These are phyloP conservation scores for Pollachius pollachius DNA, from an alignment of 2,113 vertebrate species.

Conservation along the genomic window DNA sequence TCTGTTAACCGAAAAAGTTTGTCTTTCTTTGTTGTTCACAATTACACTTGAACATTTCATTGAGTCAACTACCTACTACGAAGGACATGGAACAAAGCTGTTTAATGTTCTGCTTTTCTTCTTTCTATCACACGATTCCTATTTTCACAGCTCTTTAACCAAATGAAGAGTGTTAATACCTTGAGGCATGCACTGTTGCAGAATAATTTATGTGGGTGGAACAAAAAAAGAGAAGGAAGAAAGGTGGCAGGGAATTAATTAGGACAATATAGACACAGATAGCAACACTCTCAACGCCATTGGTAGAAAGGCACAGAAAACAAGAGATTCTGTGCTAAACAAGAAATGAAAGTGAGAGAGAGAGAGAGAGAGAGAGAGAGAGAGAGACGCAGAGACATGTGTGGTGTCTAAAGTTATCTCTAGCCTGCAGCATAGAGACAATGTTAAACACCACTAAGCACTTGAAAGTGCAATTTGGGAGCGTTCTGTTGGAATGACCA, in stretches of 20 bases:
- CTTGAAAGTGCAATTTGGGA: slow-evolving; percentile 47
- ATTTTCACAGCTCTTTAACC: slow-evolving; percentile 40
- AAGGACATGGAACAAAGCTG: no score
- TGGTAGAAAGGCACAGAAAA: slow-evolving; percentile 27
- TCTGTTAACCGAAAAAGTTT: no score
- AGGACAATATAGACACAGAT: slow-evolving; percentile 58
- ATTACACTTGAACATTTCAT: no score
- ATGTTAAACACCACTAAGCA: slow-evolving; percentile 60
- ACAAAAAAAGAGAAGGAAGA: slow-evolving; percentile 36
- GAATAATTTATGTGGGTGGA: slow-evolving; percentile 50
- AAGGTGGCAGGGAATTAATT: slow-evolving; percentile 65
- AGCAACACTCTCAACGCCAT: slow-evolving; percentile 43
- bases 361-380: slow-evolving; percentile 28
- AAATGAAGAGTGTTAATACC: slow-evolving; percentile 54
- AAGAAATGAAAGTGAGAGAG: background rate
- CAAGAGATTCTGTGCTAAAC: slow-evolving; percentile 14
- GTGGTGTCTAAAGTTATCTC: slow-evolving; percentile 57
- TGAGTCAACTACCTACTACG: no score
- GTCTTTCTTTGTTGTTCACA: no score
- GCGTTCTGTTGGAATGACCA: slow-evolving; percentile 31
- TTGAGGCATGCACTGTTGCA: slow-evolving; percentile 35
- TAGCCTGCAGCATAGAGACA: slow-evolving; percentile 49
- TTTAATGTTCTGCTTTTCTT: background rate
- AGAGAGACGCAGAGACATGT: slow-evolving; percentile 27
- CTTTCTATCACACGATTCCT: slow-evolving; percentile 31